Evolutionary conservation across 2,888 invertebrate species (phyloP).

Genomic region (Galerucella calmariensis): DNA sequence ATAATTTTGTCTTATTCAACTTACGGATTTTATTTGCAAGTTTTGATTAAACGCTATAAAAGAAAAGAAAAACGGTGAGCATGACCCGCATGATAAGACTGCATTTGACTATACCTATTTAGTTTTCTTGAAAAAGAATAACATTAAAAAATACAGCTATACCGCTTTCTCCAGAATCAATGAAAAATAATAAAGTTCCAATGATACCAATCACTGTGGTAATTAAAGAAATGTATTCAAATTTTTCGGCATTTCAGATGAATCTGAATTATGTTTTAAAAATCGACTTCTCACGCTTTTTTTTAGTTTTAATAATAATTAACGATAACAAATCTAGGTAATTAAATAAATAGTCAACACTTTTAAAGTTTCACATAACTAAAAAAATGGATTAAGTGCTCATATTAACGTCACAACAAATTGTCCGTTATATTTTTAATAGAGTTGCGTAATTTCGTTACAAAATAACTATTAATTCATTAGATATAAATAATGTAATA

Average conservation of each 20-base stretch:
- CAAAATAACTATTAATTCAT: constrained; percentile 9
- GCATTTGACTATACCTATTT: no score
- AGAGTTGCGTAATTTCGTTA: not conserved
- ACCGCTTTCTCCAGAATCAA: no score
- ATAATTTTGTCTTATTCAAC: no score
- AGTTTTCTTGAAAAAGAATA: no score
- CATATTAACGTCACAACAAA: constrained; percentile 24
- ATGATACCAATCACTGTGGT: not conserved
- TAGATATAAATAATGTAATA: no score
- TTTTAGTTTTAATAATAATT: not conserved
- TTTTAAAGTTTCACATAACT: constrained; percentile 30
- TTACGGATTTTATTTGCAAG: no score
- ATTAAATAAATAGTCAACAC: constrained; percentile 23
- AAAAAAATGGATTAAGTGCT: constrained; percentile 25
- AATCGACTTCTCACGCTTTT: constrained; percentile 4
- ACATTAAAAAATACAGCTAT: no score
- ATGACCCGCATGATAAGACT: no score
- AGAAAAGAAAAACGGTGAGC: no score
- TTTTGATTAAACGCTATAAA: no score
- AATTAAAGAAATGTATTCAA: not conserved
- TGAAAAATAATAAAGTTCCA: not conserved
- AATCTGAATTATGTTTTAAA: not conserved
- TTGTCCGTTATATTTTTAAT: constrained; percentile 20
- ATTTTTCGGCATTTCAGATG: not conserved
- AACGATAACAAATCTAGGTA: constrained; percentile 25